phyloP scores from a whole-genome alignment of 2,888 invertebrate species.

The Phoenoteleia sp. region DNA sequence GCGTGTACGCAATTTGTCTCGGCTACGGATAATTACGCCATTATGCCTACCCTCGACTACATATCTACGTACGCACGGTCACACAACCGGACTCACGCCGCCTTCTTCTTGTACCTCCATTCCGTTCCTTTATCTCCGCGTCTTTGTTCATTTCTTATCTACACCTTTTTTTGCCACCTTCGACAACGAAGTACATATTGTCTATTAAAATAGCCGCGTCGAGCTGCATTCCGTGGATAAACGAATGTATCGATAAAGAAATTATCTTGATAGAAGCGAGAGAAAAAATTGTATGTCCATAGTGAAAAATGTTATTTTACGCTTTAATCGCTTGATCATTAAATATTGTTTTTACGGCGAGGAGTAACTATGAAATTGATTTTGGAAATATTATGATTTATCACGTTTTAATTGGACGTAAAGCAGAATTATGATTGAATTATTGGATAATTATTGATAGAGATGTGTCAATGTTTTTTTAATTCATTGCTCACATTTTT shows the following conservation, averaged over 20 bases:
- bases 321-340: slow-evolving; percentile 11
- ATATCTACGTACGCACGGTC: slow-evolving; percentile 36
- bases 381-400: too few relatives aligned
- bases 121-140: slow-evolving; percentile 48
- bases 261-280: slow-evolving; percentile 6
- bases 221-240: not conserved
- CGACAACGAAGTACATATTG: slow-evolving; percentile 40
- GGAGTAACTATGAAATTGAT: too few relatives aligned
- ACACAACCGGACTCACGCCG: slow-evolving; percentile 40
- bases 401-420: too few relatives aligned
- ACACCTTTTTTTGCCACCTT: slow-evolving; percentile 49
- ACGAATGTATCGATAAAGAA: slow-evolving; percentile 8
- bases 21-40: slow-evolving; percentile 84
- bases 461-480: too few relatives aligned
- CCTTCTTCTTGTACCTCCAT: slow-evolving; percentile 50
- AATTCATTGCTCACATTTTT: too few relatives aligned
- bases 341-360: not conserved
- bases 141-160: slow-evolving; percentile 58
- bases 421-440: too few relatives aligned
- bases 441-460: too few relatives aligned
- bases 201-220: slow-evolving; percentile 17
- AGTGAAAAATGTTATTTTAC: slow-evolving; percentile 6
- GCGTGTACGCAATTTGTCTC: slow-evolving; percentile 85
- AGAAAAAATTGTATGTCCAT: not conserved
- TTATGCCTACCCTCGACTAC: slow-evolving; percentile 79